A percentile compares a stretch with the other conserved stretches of the same genome.
Conservation (phyloP, 2,113 vertebrate genomes). For the Cyprinus carpio region DNA sequence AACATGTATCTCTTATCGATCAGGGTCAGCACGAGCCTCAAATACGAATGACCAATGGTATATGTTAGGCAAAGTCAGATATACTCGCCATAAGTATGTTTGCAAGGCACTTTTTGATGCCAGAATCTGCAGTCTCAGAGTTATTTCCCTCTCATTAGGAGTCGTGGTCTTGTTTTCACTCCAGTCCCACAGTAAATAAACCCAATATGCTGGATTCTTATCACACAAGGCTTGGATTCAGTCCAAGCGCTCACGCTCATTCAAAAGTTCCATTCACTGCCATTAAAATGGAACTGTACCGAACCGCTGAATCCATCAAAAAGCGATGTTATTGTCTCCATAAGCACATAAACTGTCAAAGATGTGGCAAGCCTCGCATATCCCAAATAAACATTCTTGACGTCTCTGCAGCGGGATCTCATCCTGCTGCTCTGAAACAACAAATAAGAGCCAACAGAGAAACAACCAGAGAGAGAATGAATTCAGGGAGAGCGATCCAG, state of each 20-base stretch:
- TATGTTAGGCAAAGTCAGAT: slow-evolving; percentile 73
- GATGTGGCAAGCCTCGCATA: slow-evolving; percentile 55
- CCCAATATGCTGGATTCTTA: slow-evolving; percentile 35
- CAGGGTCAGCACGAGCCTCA: slow-evolving; percentile 62
- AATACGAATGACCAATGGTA: slow-evolving; percentile 55
- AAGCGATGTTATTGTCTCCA: slow-evolving; percentile 47
- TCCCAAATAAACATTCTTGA: slow-evolving; percentile 53
- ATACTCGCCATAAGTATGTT: slow-evolving; percentile 9
- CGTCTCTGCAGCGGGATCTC: slow-evolving; percentile 47
- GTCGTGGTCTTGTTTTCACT: slow-evolving; percentile 38
- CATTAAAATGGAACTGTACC: slow-evolving; percentile 52
- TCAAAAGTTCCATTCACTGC: slow-evolving; percentile 46
- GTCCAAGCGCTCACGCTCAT: slow-evolving; percentile 50
- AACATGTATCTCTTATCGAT: slow-evolving; percentile 70
- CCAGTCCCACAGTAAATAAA: slow-evolving; percentile 55
- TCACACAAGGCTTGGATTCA: slow-evolving; percentile 39
- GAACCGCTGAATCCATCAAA: slow-evolving; percentile 50
- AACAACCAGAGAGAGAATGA: slow-evolving; percentile 10
- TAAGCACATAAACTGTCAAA: slow-evolving; percentile 61
- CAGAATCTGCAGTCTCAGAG: slow-evolving; percentile 22
- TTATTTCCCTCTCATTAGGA: slow-evolving; percentile 50
- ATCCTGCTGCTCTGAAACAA: slow-evolving; percentile 53
- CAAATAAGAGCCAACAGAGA: slow-evolving; percentile 23
- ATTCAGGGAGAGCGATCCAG: neutral
- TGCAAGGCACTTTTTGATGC: neutral